These are phyloP conservation scores for Brienomyrus longianalis DNA, from an alignment of 2,113 vertebrate genomes.

Conservation along the genomic window DNA sequence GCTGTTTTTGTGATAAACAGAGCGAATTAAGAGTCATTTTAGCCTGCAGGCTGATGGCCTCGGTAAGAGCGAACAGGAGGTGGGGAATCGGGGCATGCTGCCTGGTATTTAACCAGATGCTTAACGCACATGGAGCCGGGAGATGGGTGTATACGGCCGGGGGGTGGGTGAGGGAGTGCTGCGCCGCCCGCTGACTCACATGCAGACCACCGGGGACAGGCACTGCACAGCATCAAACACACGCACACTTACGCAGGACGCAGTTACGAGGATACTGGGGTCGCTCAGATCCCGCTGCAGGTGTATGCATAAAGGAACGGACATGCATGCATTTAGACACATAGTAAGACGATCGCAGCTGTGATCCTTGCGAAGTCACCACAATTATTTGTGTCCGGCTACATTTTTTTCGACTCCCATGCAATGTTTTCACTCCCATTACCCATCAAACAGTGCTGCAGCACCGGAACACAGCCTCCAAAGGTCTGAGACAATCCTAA, in stretches of 20 bases:
- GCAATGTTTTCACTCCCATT: neutral
- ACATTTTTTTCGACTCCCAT: too few species aligned
- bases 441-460: neutral
- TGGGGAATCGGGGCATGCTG: neutral
- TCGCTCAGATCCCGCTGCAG: neutral
- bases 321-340: neutral
- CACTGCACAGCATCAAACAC: conserved; percentile 22
- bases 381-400: neutral
- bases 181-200: neutral
- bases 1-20: neutral
- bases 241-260: conserved; percentile 25
- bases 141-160: neutral
- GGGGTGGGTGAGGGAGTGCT: neutral
- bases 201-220: neutral
- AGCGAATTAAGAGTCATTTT: neutral
- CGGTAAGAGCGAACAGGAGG: neutral
- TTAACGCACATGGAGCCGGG: conserved; percentile 22
- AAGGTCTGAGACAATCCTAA: neutral
- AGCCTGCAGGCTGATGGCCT: neutral
- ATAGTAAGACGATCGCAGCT: neutral
- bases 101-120: conserved; percentile 1
- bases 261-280: neutral
- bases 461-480: neutral
- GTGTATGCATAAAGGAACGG: neutral
- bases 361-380: neutral